Conservation (phyloP, 2,888 invertebrate species). For the Noctua fimbriata region DNA sequence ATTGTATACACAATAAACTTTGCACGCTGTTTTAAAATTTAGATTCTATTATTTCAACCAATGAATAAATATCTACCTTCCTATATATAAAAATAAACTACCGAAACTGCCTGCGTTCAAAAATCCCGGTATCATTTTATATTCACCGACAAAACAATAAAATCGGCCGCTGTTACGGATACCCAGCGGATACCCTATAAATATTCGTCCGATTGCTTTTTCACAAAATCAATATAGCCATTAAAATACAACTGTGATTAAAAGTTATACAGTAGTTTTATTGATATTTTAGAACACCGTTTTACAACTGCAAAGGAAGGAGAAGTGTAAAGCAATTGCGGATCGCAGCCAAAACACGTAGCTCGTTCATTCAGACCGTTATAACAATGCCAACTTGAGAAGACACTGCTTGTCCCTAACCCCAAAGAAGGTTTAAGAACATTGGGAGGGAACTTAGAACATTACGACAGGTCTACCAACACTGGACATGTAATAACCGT, state of each 20-base stretch:
- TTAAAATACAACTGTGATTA: conserved; percentile 59
- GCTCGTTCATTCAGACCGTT: conserved; percentile 85
- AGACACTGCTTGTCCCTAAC: conserved; percentile 70
- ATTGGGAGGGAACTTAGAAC: conserved; percentile 60
- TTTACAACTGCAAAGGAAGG: conserved; percentile 62
- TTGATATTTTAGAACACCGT: conserved; percentile 62
- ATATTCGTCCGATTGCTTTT: conserved; percentile 69
- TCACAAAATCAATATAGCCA: conserved; percentile 57
- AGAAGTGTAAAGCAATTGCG: conserved; percentile 83
- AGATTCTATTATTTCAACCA: conserved; percentile 34
- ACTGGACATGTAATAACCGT: conserved; percentile 81
- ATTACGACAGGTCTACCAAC: conserved; percentile 74
- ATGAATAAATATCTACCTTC: conserved; percentile 13
- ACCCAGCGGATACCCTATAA: conserved; percentile 71
- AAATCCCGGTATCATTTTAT: conserved; percentile 67
- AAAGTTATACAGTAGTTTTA: conserved; percentile 59
- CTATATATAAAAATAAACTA: conserved; percentile 26
- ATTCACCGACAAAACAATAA: conserved; percentile 73
- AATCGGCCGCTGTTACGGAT: conserved; percentile 70
- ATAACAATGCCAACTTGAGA: conserved; percentile 74
- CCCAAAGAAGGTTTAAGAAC: conserved; percentile 56
- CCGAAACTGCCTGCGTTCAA: conserved; percentile 25
- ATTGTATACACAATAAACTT: background rate
- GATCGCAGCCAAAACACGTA: conserved; percentile 88
- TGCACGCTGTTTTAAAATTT: conserved; percentile 8